A percentile compares a stretch with the other conserved stretches of the same genome.
These are phyloP conservation scores for Anoplopoma fimbria DNA, from an alignment of 2,113 vertebrate species.

Conservation along the genomic window DNA sequence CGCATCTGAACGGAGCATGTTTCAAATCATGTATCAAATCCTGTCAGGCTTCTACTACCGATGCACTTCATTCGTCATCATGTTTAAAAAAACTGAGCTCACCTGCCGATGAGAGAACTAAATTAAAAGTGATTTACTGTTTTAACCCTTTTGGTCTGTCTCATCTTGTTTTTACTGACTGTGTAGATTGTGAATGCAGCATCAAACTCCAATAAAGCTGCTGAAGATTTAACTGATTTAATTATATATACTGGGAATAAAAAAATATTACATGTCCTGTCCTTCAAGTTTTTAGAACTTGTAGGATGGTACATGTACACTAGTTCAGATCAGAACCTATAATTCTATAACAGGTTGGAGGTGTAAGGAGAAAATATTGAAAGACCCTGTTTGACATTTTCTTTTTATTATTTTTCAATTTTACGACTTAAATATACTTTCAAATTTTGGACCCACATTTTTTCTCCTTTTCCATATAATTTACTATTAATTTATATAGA, in stretches of 20 bases:
- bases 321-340: not conserved
- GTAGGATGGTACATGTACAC: not conserved
- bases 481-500: too few species aligned
- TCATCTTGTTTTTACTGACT: not conserved
- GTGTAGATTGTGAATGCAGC: not conserved
- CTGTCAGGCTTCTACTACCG: conserved; percentile 80
- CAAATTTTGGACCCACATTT: too few species aligned
- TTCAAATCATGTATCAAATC: conserved; percentile 77
- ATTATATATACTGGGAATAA: too few species aligned
- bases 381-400: too few species aligned
- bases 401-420: too few species aligned
- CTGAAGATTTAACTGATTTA: too few species aligned
- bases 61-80: conserved; percentile 83
- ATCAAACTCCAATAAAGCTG: too few species aligned
- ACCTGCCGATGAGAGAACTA: conserved; percentile 84
- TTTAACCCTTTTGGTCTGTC: conserved; percentile 67
- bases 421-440: not conserved
- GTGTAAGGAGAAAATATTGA: too few species aligned
- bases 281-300: too few species aligned
- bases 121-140: conserved; percentile 86
- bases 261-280: too few species aligned
- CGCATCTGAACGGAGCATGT: conserved; percentile 82
- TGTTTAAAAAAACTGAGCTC: conserved; percentile 73
- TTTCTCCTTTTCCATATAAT: too few species aligned
- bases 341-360: too few species aligned